A percentile compares a stretch with the other conserved stretches of the same genome.
phyloP scores from a whole-genome alignment of 2,113 vertebrate species.

The Entelurus aequoreus region DNA sequence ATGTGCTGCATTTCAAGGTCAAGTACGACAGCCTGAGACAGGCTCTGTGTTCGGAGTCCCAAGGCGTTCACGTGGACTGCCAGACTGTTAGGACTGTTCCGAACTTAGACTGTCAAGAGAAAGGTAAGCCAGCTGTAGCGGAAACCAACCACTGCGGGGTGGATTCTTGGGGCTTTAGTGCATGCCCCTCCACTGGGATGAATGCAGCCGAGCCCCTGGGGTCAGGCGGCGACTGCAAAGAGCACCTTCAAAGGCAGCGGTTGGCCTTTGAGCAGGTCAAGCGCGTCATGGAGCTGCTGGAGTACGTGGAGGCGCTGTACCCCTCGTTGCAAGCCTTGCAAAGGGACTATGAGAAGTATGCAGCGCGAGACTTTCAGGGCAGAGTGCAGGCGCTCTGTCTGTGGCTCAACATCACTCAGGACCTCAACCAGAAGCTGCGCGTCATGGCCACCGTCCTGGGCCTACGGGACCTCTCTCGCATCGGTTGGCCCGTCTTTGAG shows the following conservation, averaged over 20 bases:
- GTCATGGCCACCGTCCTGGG: slow-evolving; percentile 98
- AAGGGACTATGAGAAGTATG: slow-evolving; percentile 94
- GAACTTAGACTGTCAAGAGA: slow-evolving; percentile 33
- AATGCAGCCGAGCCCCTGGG: slow-evolving; percentile 68
- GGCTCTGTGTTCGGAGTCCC: slow-evolving; percentile 54
- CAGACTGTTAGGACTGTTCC: slow-evolving; percentile 16
- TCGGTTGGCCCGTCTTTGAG: slow-evolving; percentile 99
- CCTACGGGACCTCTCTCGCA: slow-evolving; percentile 87
- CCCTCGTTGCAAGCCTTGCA: slow-evolving; percentile 94
- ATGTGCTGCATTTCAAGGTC: slow-evolving; percentile 94
- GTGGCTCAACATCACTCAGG: slow-evolving; percentile 98
- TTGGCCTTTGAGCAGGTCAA: slow-evolving; percentile 95
- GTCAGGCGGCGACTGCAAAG: slow-evolving; percentile 72
- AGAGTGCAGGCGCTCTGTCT: slow-evolving; percentile 98
- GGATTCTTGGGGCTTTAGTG: slow-evolving; percentile 60
- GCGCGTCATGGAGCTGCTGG: slow-evolving; percentile 90
- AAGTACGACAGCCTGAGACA: slow-evolving; percentile 78
- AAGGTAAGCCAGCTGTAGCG: slow-evolving; percentile 60
- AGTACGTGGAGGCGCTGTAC: slow-evolving; percentile 95
- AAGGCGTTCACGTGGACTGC: slow-evolving; percentile 45
- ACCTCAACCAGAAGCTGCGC: slow-evolving; percentile 95
- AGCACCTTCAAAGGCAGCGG: slow-evolving; percentile 88
- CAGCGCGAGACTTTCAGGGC: slow-evolving; percentile 93
- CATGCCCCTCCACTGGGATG: slow-evolving; percentile 45
- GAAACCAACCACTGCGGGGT: slow-evolving; percentile 65